A percentile compares a stretch with the other conserved stretches of the same genome.
Evolutionary conservation across 2,888 invertebrate species (phyloP).

Genomic region (Macrophya alboannulata): DNA sequence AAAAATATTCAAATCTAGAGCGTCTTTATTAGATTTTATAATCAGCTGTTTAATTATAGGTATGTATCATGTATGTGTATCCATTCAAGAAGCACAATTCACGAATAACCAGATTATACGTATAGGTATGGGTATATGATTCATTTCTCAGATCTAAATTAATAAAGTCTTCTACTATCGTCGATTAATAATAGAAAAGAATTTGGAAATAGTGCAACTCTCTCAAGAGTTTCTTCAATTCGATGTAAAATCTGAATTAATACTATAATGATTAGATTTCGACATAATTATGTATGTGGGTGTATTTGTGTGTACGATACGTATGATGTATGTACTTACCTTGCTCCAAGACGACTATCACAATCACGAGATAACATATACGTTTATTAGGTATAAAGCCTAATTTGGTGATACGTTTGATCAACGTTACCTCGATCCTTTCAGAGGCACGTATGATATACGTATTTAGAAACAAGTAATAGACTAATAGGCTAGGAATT

Average conservation of each 20-base stretch:
- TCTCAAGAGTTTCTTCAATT: slow-evolving; percentile 20
- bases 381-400: background rate
- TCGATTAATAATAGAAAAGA: background rate
- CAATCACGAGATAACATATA: background rate
- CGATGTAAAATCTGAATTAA: background rate
- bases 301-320: too few relatives aligned
- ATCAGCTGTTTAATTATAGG: slow-evolving; percentile 20
- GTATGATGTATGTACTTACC: background rate
- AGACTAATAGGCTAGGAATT: background rate
- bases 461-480: background rate
- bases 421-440: slow-evolving; percentile 18
- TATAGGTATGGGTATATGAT: background rate
- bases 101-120: too few relatives aligned
- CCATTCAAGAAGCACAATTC: too few relatives aligned
- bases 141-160: slow-evolving; percentile 24
- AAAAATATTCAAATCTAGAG: slow-evolving; percentile 43
- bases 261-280: slow-evolving; percentile 15
- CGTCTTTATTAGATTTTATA: slow-evolving; percentile 21
- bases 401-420: slow-evolving; percentile 34
- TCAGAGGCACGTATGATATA: slow-evolving; percentile 11
- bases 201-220: background rate
- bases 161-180: background rate
- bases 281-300: background rate
- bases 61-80: background rate
- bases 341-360: background rate